Conservation (phyloP, 2,888 invertebrate species). For the Volucella inflata region DNA sequence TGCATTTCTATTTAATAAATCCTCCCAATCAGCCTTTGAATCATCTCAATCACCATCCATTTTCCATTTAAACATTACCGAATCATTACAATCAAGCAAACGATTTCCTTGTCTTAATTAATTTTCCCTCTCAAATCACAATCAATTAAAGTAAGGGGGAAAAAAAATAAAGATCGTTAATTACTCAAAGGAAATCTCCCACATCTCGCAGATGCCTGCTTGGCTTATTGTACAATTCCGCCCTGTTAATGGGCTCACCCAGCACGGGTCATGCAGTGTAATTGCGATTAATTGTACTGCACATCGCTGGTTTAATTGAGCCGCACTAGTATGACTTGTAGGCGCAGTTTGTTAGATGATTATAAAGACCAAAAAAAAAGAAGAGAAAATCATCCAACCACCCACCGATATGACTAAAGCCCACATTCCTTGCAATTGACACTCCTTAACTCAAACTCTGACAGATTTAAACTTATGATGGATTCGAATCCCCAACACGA, state of each 20-base stretch:
- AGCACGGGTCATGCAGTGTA: constrained; percentile 63
- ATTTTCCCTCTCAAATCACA: constrained; percentile 34
- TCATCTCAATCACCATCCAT: neutral
- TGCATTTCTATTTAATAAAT: too few relatives aligned
- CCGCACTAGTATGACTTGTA: neutral
- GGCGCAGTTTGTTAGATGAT: constrained; percentile 56
- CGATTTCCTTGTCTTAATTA: constrained; percentile 24
- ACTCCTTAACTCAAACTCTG: constrained; percentile 54
- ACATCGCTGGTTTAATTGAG: constrained; percentile 18
- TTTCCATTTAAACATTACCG: neutral
- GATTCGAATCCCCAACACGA: constrained; percentile 60
- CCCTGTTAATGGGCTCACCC: constrained; percentile 57
- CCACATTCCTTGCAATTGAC: constrained; percentile 66
- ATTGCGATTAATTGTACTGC: constrained; percentile 71
- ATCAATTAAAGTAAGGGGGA: constrained; percentile 50
- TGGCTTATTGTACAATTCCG: constrained; percentile 55
- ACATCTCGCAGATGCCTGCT: constrained; percentile 16
- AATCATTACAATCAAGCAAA: neutral
- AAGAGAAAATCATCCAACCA: constrained; percentile 36
- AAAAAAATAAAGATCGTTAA: constrained; percentile 29
- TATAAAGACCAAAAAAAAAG: constrained; percentile 12
- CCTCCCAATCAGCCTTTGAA: neutral
- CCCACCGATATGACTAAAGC: constrained; percentile 1
- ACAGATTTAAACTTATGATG: constrained; percentile 53
- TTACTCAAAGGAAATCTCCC: constrained; percentile 65